These are phyloP conservation scores for Sarcophaga rosellei DNA, from an alignment of 2,888 invertebrate species.

Conservation along the genomic window DNA sequence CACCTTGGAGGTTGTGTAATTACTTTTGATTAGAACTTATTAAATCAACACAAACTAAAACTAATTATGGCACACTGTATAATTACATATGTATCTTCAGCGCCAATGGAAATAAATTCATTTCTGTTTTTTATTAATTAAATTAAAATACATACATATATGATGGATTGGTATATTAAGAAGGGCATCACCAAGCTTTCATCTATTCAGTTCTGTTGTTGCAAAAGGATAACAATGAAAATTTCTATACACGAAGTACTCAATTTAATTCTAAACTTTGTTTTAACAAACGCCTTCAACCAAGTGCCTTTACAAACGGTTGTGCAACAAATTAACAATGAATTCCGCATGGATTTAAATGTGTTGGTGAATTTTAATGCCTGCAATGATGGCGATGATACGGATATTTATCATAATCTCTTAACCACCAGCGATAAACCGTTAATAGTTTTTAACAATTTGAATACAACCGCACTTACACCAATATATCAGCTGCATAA, in stretches of 20 bases:
- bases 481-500: conserved; percentile 28
- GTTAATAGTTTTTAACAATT: conserved; percentile 34
- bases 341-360: conserved; percentile 30
- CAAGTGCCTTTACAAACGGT: not conserved
- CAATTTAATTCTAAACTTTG: not conserved
- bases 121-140: too few species aligned
- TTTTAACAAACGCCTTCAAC: not conserved
- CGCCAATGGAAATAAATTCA: too few species aligned
- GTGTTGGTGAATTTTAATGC: conserved; percentile 36
- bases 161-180: too few species aligned
- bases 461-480: not conserved
- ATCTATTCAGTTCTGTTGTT: not conserved
- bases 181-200: too few species aligned
- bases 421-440: conserved; percentile 20
- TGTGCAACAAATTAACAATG: not conserved
- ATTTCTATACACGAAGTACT: not conserved
- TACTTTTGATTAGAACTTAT: too few species aligned
- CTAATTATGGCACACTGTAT: too few species aligned
- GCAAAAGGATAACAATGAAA: not conserved
- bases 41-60: too few species aligned
- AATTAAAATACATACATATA: too few species aligned
- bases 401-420: conserved; percentile 1
- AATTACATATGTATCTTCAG: too few species aligned
- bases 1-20: too few species aligned
- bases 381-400: not conserved